Evolutionary conservation across 1,140 invertebrate genomes (phyloP).

Genomic region (Periplaneta americana): DNA sequence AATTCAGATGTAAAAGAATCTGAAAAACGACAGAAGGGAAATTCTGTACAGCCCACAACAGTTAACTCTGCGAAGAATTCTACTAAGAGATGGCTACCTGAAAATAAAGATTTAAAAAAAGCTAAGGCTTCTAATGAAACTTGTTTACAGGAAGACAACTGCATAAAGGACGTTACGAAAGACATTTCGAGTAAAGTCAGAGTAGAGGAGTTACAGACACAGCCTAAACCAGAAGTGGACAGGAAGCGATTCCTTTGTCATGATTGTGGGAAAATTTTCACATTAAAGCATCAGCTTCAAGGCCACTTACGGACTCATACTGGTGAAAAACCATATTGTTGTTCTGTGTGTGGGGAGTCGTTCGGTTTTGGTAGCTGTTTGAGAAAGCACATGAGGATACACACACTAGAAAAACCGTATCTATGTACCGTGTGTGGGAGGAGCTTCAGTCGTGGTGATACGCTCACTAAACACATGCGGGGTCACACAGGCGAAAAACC

Average conservation of each 20-base stretch:
- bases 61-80: not conserved
- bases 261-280: slow-evolving; percentile 50
- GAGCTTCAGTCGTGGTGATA: slow-evolving; percentile 28
- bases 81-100: not conserved
- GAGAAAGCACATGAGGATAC: slow-evolving; percentile 48
- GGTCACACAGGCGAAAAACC: slow-evolving; percentile 64
- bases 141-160: not conserved
- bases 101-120: too few species aligned
- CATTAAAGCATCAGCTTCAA: not conserved
- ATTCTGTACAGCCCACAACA: not conserved
- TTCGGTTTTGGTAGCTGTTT: not conserved
- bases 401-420: slow-evolving; percentile 39
- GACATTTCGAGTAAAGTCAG: not conserved
- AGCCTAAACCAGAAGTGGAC: slow-evolving; percentile 54
- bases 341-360: slow-evolving; percentile 32
- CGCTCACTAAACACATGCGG: slow-evolving; percentile 40
- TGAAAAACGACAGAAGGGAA: not conserved
- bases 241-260: slow-evolving; percentile 57
- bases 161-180: not conserved
- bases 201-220: not conserved
- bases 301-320: not conserved
- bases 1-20: not conserved
- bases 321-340: slow-evolving; percentile 19
- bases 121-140: not conserved
- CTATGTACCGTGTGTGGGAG: not conserved